These are phyloP conservation scores for Manduca sexta DNA, from an alignment of 1,140 invertebrate genomes.

Conservation along the genomic window DNA sequence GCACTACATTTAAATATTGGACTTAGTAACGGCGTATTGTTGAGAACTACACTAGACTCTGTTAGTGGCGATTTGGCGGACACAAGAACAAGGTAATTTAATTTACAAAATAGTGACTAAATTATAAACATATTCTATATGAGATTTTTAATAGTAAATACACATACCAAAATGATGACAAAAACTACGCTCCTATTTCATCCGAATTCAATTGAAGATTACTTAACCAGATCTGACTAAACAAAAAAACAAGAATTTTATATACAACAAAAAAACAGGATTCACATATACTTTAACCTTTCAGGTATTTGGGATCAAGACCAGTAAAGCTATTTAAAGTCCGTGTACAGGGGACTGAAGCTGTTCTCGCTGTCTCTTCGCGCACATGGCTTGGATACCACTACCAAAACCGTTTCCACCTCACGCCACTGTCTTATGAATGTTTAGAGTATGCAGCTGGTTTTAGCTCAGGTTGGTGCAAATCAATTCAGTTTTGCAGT, in stretches of 20 bases:
- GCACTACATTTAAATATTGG: constrained; percentile 98
- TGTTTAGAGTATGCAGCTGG: constrained; percentile 98
- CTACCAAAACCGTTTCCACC: constrained; percentile 97
- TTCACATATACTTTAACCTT: constrained; percentile 8
- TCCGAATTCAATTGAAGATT: constrained; percentile 61
- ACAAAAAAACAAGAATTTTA: background rate
- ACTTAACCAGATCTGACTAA: constrained; percentile 65
- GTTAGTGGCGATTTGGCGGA: constrained; percentile 98
- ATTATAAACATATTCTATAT: too few relatives aligned
- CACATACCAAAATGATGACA: constrained; percentile 47
- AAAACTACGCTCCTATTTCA: constrained; percentile 62
- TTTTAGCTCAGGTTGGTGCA: constrained; percentile 85
- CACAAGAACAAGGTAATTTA: constrained; percentile 86
- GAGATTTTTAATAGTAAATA: too few relatives aligned
- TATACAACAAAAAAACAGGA: too few relatives aligned
- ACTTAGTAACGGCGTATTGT: constrained; percentile 95
- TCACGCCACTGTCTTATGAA: constrained; percentile 97
- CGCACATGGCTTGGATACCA: constrained; percentile 99
- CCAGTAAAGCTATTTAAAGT: constrained; percentile 98
- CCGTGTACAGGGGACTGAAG: constrained; percentile 95
- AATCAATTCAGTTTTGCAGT: background rate
- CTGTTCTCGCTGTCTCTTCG: constrained; percentile 97
- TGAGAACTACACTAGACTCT: constrained; percentile 96
- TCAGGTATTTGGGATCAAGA: constrained; percentile 90
- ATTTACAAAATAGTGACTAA: background rate